These are phyloP conservation scores for Trissolcus brochymenae DNA, from an alignment of 2,888 invertebrate species.

Conservation along the genomic window DNA sequence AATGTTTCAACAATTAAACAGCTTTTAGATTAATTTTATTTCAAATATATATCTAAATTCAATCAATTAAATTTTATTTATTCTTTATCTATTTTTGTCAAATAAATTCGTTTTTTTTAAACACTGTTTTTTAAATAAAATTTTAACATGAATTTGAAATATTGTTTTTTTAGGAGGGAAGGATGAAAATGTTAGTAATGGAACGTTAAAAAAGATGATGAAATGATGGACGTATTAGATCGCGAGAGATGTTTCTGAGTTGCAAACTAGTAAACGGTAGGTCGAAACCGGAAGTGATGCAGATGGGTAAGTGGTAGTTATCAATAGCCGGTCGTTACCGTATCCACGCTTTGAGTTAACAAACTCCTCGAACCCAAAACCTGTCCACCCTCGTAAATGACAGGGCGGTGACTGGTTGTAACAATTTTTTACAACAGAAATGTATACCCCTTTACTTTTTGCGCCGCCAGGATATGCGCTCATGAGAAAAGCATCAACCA, in stretches of 20 bases:
- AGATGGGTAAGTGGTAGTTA: conserved; percentile 70
- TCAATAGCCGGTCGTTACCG: conserved; percentile 70
- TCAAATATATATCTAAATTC: too few relatives aligned
- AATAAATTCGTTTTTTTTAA: too few relatives aligned
- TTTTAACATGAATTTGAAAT: too few relatives aligned
- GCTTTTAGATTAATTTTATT: too few relatives aligned
- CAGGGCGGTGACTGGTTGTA: conserved; percentile 67
- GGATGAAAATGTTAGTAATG: conserved; percentile 11
- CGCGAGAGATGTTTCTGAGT: conserved; percentile 62
- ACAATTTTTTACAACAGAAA: conserved; percentile 64
- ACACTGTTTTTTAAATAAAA: too few relatives aligned
- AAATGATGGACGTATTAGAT: conserved; percentile 26
- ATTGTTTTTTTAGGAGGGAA: too few relatives aligned
- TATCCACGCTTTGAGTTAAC: conserved; percentile 59
- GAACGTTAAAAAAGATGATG: not conserved
- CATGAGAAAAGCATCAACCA: conserved; percentile 33
- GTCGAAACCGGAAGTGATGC: conserved; percentile 72
- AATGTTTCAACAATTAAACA: too few relatives aligned
- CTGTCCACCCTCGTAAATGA: conserved; percentile 69
- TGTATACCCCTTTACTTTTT: conserved; percentile 34
- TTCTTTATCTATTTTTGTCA: too few relatives aligned
- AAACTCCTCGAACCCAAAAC: conserved; percentile 56
- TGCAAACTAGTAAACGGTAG: conserved; percentile 65
- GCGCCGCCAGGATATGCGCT: conserved; percentile 26
- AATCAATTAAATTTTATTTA: too few relatives aligned